Evolutionary conservation across 1,140 invertebrate genomes (phyloP).

Genomic region (Trichogramma pretiosum): DNA sequence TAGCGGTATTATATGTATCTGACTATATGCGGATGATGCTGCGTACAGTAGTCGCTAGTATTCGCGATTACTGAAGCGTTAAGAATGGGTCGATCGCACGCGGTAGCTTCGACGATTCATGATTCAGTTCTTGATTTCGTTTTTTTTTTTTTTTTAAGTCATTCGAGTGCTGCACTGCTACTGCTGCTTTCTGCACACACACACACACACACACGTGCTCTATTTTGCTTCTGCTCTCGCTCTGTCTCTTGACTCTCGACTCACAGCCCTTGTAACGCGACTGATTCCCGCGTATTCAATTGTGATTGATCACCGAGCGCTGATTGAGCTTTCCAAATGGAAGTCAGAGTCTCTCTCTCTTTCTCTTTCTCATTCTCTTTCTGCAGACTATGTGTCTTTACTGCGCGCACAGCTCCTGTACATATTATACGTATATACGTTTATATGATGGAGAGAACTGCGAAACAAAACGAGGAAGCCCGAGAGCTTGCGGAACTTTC

Average conservation of each 20-base stretch:
- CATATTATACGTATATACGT: no score
- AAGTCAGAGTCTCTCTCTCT: no score
- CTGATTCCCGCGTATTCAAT: conserved; percentile 30
- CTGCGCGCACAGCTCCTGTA: conserved; percentile 12
- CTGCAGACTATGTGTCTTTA: no score
- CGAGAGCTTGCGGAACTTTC: conserved; percentile 15
- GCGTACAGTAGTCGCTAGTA: no score
- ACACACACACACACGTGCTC: not conserved
- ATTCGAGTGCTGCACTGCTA: not conserved
- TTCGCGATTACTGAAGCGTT: conserved; percentile 1
- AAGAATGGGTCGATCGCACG: not conserved
- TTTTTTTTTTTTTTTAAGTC: no score
- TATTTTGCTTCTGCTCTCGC: conserved; percentile 2
- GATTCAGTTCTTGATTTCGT: conserved; percentile 11
- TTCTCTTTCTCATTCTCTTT: no score
- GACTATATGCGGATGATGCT: no score
- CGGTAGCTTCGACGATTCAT: conserved; percentile 2
- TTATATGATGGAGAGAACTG: conserved; percentile 21
- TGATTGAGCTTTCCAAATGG: conserved; percentile 41
- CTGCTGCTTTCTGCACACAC: no score
- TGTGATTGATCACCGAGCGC: conserved; percentile 42
- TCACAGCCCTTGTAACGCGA: no score
- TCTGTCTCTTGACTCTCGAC: not conserved
- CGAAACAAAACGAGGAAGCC: conserved; percentile 36
- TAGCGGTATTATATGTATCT: no score